These are phyloP conservation scores for Dilophus febrilis DNA, from an alignment of 2,888 invertebrate species.

Conservation along the genomic window DNA sequence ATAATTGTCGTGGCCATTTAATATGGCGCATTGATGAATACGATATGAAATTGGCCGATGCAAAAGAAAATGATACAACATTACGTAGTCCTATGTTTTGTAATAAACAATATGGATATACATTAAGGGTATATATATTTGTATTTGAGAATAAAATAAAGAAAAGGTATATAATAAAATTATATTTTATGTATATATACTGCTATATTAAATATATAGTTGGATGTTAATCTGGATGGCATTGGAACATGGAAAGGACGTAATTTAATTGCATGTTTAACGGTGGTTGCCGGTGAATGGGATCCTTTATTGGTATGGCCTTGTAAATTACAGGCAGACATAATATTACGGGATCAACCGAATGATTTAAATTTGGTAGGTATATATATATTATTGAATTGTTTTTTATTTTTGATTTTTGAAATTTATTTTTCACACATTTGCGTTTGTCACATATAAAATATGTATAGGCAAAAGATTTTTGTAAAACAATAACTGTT, in stretches of 20 bases:
- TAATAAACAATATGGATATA: conserved; percentile 56
- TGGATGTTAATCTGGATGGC: conserved; percentile 53
- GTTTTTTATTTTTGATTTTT: conserved; percentile 1
- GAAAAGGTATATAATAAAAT: too few relatives aligned
- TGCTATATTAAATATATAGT: conserved; percentile 32
- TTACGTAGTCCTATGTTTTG: conserved; percentile 51
- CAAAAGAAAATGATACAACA: conserved; percentile 44
- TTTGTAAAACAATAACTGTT: conserved; percentile 42
- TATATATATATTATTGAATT: neutral
- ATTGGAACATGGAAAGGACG: conserved; percentile 61
- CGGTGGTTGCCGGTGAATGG: conserved; percentile 50
- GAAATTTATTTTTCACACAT: too few relatives aligned
- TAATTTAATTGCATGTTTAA: conserved; percentile 49
- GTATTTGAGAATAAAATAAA: too few relatives aligned
- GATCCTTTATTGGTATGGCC: conserved; percentile 59
- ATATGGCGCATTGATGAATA: conserved; percentile 57
- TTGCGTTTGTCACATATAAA: too few relatives aligned
- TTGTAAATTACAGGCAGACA: conserved; percentile 45
- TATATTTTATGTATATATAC: too few relatives aligned
- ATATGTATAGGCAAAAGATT: conserved; percentile 39
- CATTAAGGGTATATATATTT: conserved; percentile 43
- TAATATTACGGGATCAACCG: conserved; percentile 46
- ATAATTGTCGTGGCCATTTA: conserved; percentile 32
- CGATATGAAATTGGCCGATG: conserved; percentile 43
- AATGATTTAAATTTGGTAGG: conserved; percentile 23